Evolutionary conservation across 2,888 invertebrate species (phyloP).

Genomic region (Diabrotica balteata): DNA sequence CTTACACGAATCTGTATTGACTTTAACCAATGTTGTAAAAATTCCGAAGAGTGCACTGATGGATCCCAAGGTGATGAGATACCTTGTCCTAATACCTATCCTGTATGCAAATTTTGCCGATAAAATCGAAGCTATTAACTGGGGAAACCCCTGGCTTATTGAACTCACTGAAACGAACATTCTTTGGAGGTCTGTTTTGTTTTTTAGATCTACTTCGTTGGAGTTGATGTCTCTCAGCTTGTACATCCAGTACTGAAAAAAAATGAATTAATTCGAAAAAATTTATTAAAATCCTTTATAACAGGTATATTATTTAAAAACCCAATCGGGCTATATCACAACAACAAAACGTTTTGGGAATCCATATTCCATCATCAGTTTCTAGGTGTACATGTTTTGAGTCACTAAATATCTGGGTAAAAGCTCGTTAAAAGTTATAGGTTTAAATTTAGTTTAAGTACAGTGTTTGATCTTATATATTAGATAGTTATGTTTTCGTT

Average conservation of each 20-base stretch:
- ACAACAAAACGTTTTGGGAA: too few species aligned
- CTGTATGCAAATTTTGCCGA: slow-evolving; percentile 29
- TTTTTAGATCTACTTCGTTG: slow-evolving; percentile 5
- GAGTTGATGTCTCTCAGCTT: slow-evolving; percentile 38
- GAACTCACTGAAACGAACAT: slow-evolving; percentile 20
- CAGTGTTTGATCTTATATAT: too few species aligned
- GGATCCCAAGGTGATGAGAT: slow-evolving; percentile 34
- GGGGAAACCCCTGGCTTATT: slow-evolving; percentile 15
- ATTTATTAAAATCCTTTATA: too few species aligned
- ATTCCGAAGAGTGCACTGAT: slow-evolving; percentile 34
- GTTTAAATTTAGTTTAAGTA: too few species aligned
- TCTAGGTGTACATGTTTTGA: too few species aligned
- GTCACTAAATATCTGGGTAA: too few species aligned
- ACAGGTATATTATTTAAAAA: too few species aligned
- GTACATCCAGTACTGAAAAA: slow-evolving; percentile 45
- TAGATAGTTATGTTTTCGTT: too few species aligned
- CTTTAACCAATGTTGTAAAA: slow-evolving; percentile 40
- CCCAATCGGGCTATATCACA: too few species aligned
- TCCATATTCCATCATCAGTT: too few species aligned
- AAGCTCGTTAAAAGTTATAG: too few species aligned
- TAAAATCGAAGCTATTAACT: slow-evolving; percentile 27
- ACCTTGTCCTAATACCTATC: slow-evolving; percentile 22
- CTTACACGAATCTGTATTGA: slow-evolving; percentile 47
- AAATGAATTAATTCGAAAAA: neutral
- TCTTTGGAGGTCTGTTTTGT: slow-evolving; percentile 18